phyloP scores from a whole-genome alignment of 1,140 invertebrate genomes.

The Diorhabda carinulata region DNA sequence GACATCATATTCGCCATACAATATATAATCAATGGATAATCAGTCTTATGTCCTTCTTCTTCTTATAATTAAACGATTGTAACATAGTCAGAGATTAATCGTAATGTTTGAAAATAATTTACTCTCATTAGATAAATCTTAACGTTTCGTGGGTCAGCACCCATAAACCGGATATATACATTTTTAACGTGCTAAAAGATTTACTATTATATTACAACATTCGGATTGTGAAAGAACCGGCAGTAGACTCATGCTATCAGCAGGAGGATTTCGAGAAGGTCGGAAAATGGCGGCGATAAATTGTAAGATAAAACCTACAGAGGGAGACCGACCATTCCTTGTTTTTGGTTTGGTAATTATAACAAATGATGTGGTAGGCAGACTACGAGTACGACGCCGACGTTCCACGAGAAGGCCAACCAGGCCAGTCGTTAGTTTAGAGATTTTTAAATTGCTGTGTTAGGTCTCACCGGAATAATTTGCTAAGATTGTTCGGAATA shows the following conservation, averaged over 20 bases:
- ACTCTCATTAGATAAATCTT: too few relatives aligned
- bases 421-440: neutral
- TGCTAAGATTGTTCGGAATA: neutral
- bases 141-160: neutral
- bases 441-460: neutral
- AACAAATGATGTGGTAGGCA: slow-evolving; percentile 36
- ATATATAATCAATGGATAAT: too few relatives aligned
- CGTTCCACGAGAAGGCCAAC: neutral
- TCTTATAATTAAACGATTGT: too few relatives aligned
- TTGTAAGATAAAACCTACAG: slow-evolving; percentile 36
- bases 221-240: slow-evolving; percentile 28
- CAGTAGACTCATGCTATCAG: slow-evolving; percentile 27
- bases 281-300: slow-evolving; percentile 35
- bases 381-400: neutral
- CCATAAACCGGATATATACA: slow-evolving; percentile 23
- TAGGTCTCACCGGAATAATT: neutral
- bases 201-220: slow-evolving; percentile 35
- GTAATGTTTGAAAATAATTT: too few relatives aligned
- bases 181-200: slow-evolving; percentile 28
- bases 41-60: too few relatives aligned
- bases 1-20: too few relatives aligned
- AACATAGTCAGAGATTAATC: too few relatives aligned
- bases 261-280: slow-evolving; percentile 32
- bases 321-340: slow-evolving; percentile 31
- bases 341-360: slow-evolving; percentile 40